Conservation (phyloP, 2,888 invertebrate species). For the Meiosimyza decipiens region DNA sequence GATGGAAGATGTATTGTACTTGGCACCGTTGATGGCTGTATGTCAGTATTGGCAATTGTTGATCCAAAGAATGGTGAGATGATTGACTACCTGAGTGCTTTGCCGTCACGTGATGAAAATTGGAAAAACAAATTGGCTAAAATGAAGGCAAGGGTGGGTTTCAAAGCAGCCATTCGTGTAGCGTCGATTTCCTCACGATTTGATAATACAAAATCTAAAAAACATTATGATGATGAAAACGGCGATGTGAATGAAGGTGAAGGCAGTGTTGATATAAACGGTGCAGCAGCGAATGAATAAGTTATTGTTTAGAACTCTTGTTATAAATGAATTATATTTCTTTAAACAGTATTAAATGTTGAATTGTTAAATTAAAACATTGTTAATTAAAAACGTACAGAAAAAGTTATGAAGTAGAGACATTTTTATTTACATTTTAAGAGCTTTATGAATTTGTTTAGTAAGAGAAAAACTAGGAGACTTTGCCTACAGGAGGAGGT, state of each 20-base stretch:
- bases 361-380: too few species aligned
- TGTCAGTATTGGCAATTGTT: slow-evolving; percentile 86
- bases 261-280: too few species aligned
- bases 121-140: slow-evolving; percentile 78
- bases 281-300: too few species aligned
- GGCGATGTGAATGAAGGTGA: slow-evolving; percentile 47
- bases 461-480: too few species aligned
- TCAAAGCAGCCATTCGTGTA: slow-evolving; percentile 76
- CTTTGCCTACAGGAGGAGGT: too few species aligned
- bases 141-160: slow-evolving; percentile 73
- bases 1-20: slow-evolving; percentile 86
- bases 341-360: too few species aligned
- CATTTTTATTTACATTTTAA: too few species aligned
- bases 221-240: slow-evolving; percentile 47
- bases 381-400: too few species aligned
- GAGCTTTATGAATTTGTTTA: too few species aligned
- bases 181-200: slow-evolving; percentile 69
- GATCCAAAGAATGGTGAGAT: slow-evolving; percentile 77
- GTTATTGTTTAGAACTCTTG: too few species aligned
- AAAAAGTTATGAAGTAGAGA: too few species aligned
- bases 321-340: too few species aligned
- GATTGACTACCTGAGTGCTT: slow-evolving; percentile 72
- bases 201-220: slow-evolving; percentile 48
- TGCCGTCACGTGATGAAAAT: slow-evolving; percentile 78
- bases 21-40: slow-evolving; percentile 93